These are phyloP conservation scores for Nomada goodeniana DNA, from an alignment of 2,888 invertebrate species.

Conservation along the genomic window DNA sequence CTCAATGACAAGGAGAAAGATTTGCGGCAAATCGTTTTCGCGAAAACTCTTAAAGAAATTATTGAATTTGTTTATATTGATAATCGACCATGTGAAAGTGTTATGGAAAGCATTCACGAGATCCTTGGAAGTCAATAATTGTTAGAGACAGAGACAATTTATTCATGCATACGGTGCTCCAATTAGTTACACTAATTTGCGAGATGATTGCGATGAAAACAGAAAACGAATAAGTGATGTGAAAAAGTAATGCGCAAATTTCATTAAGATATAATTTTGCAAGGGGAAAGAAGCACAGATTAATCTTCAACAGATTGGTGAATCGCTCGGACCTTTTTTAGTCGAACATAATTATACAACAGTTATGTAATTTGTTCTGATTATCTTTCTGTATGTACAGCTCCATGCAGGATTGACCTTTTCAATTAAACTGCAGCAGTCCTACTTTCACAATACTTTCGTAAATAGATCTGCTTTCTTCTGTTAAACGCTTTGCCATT, in stretches of 20 bases:
- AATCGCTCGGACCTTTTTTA: too few species aligned
- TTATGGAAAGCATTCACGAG: too few species aligned
- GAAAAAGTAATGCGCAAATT: neutral
- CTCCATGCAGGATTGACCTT: too few species aligned
- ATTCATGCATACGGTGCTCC: neutral
- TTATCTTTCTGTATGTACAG: neutral
- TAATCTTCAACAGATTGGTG: too few species aligned
- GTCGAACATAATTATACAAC: neutral
- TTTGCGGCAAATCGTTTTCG: too few species aligned
- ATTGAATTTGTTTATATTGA: too few species aligned
- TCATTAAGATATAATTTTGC: neutral
- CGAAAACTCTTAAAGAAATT: too few species aligned
- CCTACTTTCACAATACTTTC: slow-evolving; percentile 1
- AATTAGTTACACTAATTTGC: neutral
- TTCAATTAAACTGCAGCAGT: neutral
- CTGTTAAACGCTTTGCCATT: neutral
- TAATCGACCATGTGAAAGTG: too few species aligned
- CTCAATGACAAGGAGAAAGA: too few species aligned
- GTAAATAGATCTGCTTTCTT: slow-evolving; percentile 21
- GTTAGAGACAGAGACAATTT: neutral
- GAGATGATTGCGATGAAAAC: neutral
- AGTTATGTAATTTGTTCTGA: neutral
- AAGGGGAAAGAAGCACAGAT: neutral
- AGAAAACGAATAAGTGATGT: neutral
- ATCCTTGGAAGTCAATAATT: neutral